Evolutionary conservation across 2,797 vertebrate species (phyloP).

Genomic region (Cuculus canorus): DNA sequence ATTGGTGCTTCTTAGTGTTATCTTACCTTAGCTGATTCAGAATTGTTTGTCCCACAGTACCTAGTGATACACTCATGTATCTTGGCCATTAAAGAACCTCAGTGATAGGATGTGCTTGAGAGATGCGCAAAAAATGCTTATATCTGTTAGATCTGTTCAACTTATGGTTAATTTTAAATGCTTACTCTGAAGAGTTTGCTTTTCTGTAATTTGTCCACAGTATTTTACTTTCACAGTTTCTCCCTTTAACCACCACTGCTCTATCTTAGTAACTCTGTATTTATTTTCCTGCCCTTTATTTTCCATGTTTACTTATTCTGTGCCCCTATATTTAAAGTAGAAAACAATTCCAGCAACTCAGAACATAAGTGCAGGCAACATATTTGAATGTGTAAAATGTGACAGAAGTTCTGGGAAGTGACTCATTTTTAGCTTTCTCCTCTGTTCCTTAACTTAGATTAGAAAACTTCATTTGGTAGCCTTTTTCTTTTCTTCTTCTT

Average conservation of each 20-base stretch:
- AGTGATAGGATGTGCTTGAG: not conserved
- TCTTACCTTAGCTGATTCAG: not conserved
- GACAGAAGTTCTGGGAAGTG: not conserved
- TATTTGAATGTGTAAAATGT: not conserved
- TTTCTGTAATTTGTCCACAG: not conserved
- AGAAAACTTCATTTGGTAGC: not conserved
- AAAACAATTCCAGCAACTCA: not conserved
- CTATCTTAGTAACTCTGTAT: not conserved
- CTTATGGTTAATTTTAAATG: not conserved
- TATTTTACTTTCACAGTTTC: not conserved
- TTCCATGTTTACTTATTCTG: not conserved
- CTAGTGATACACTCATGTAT: fast-evolving
- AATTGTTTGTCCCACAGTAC: not conserved
- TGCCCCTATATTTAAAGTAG: not conserved
- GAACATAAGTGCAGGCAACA: not conserved
- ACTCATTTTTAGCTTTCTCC: not conserved
- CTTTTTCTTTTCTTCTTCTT: not conserved
- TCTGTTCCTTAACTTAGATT: not conserved
- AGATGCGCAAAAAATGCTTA: not conserved
- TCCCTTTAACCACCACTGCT: not conserved
- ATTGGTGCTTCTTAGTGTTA: not conserved
- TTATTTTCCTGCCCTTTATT: not conserved
- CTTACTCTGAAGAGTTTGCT: not conserved
- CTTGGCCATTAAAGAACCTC: not conserved
- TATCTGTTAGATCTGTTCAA: not conserved